Percentiles rank a stretch among this genome's conserved stretches.
Conservation (phyloP, 2,797 vertebrate species). For the Chloroceryle amazona region DNA sequence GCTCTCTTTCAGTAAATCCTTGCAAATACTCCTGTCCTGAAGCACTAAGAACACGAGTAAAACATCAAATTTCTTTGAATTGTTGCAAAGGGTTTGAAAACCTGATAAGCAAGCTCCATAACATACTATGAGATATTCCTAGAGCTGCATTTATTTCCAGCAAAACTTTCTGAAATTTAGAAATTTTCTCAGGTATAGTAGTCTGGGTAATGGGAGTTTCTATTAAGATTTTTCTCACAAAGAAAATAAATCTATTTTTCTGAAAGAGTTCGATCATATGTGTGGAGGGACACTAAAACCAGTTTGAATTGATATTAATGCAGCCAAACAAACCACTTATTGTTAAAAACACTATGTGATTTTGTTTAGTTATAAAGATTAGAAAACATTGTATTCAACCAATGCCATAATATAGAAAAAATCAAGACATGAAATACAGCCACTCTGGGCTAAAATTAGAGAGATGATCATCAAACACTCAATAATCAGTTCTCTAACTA, state of each 20-base stretch:
- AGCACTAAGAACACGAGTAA: neutral
- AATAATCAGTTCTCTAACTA: slow-evolving; percentile 41
- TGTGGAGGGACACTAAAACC: neutral
- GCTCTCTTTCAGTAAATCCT: neutral
- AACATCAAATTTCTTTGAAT: neutral
- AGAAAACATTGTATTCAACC: neutral
- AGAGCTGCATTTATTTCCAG: neutral
- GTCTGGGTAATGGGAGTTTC: neutral
- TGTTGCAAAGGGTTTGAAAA: neutral
- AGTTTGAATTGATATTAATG: slow-evolving; percentile 16
- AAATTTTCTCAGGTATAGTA: neutral
- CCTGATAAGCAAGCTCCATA: neutral
- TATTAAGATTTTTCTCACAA: neutral
- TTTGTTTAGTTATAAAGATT: slow-evolving; percentile 43
- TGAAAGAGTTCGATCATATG: neutral
- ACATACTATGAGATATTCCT: neutral
- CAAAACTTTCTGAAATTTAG: neutral
- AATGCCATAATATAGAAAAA: slow-evolving; percentile 1
- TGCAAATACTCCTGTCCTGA: neutral
- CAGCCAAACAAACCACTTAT: slow-evolving; percentile 48
- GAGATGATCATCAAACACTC: slow-evolving; percentile 34
- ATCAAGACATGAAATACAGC: neutral
- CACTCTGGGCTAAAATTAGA: neutral
- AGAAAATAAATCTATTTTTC: neutral
- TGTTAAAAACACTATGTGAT: slow-evolving; percentile 9